These are phyloP conservation scores for Anguilla japonica DNA, from an alignment of 2,113 vertebrate genomes.

Conservation along the genomic window DNA sequence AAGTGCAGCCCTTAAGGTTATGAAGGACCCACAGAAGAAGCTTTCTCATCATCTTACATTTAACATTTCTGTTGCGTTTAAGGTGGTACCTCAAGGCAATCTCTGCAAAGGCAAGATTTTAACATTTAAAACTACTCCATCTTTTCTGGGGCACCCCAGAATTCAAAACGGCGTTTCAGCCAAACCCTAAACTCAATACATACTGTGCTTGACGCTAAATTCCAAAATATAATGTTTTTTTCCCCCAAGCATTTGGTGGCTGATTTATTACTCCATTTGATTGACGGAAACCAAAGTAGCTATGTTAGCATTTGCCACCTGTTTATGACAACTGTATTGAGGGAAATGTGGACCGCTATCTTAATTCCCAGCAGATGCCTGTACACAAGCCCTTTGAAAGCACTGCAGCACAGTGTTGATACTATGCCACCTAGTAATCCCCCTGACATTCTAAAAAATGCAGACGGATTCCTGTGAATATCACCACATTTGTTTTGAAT, in stretches of 20 bases:
- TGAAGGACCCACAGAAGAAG: no score
- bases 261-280: neutral
- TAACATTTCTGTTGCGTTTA: neutral
- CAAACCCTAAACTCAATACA: no score
- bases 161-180: neutral
- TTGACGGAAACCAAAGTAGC: neutral
- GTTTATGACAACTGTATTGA: no score
- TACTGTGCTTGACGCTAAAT: no score
- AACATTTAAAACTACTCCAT: neutral
- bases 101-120: neutral
- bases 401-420: neutral
- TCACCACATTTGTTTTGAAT: neutral
- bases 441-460: neutral
- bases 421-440: neutral
- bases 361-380: neutral
- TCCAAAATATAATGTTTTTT: no score
- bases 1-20: no score
- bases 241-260: no score
- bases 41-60: neutral
- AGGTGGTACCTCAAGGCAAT: neutral
- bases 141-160: neutral
- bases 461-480: conserved; percentile 1
- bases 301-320: neutral
- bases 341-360: no score
- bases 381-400: neutral